A percentile compares a stretch with the other conserved stretches of the same genome.
Evolutionary conservation across 2,113 vertebrate genomes (phyloP).

Genomic region (Xyliphius kryptos): DNA sequence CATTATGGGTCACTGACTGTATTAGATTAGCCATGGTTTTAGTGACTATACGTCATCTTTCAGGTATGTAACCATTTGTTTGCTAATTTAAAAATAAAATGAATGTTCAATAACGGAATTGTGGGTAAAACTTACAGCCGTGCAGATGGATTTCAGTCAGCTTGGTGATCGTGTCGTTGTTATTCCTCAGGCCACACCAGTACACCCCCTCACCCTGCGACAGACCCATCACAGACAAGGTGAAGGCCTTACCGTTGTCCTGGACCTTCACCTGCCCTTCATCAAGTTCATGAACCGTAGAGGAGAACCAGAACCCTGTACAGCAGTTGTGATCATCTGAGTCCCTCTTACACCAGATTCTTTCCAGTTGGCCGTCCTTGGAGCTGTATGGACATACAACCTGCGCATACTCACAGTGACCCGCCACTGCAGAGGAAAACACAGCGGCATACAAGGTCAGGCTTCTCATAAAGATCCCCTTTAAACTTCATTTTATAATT

Average conservation of each 20-base stretch:
- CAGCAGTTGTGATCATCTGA: conserved; percentile 35
- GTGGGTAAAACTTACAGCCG: conserved; percentile 34
- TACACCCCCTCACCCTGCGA: conserved; percentile 42
- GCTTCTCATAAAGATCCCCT: neutral
- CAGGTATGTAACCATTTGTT: too few species aligned
- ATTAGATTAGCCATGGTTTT: too few species aligned
- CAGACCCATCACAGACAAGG: conserved; percentile 26
- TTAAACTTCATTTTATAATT: neutral
- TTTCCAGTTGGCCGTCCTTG: conserved; percentile 1
- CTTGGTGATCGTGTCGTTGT: conserved; percentile 41
- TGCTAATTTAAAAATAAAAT: neutral
- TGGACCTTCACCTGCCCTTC: conserved; percentile 34
- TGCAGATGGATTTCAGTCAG: conserved; percentile 46
- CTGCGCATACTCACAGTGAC: conserved; percentile 28
- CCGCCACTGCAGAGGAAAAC: conserved; percentile 32
- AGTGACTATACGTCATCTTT: too few species aligned
- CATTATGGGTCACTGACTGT: neutral
- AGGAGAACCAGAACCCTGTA: conserved; percentile 35
- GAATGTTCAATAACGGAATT: neutral
- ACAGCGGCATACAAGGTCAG: neutral
- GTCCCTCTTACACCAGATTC: conserved; percentile 52
- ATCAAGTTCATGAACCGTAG: neutral
- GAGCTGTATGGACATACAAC: conserved; percentile 38
- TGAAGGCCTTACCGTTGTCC: conserved; percentile 36
- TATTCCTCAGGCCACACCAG: conserved; percentile 52